These are phyloP conservation scores for Brenthis hecate DNA, from an alignment of 2,888 invertebrate species.

Conservation along the genomic window DNA sequence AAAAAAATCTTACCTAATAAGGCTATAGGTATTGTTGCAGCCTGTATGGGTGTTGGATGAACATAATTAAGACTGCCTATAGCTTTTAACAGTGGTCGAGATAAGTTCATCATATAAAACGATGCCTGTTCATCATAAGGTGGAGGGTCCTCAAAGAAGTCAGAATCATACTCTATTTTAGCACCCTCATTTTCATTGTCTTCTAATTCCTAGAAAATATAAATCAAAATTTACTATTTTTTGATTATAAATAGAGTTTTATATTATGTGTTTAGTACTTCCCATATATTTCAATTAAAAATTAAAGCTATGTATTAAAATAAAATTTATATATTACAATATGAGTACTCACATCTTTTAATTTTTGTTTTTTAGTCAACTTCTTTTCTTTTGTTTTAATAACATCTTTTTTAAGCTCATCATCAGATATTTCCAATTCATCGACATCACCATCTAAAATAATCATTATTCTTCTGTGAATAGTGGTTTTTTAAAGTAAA, in stretches of 20 bases:
- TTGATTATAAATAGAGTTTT: no score
- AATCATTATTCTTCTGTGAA: no score
- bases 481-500: no score
- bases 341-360: conserved; percentile 57
- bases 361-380: conserved; percentile 72
- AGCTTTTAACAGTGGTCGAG: conserved; percentile 95
- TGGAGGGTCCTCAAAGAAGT: conserved; percentile 85
- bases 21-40: conserved; percentile 96
- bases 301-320: not conserved
- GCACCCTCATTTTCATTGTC: conserved; percentile 67
- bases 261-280: not conserved
- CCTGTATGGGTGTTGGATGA: conserved; percentile 98
- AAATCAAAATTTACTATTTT: not conserved
- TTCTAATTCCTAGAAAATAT: conserved; percentile 64
- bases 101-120: conserved; percentile 98
- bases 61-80: conserved; percentile 93
- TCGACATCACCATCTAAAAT: conserved; percentile 71
- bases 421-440: conserved; percentile 87
- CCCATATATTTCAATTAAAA: not conserved
- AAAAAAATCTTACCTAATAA: conserved; percentile 82
- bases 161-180: conserved; percentile 68
- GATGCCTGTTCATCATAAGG: conserved; percentile 85
- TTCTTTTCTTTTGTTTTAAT: conserved; percentile 86
- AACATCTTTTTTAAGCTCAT: conserved; percentile 88
- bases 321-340: not conserved